These are phyloP conservation scores for Drosophila virilis DNA, from an alignment of 1,140 invertebrate genomes.

Conservation along the genomic window DNA sequence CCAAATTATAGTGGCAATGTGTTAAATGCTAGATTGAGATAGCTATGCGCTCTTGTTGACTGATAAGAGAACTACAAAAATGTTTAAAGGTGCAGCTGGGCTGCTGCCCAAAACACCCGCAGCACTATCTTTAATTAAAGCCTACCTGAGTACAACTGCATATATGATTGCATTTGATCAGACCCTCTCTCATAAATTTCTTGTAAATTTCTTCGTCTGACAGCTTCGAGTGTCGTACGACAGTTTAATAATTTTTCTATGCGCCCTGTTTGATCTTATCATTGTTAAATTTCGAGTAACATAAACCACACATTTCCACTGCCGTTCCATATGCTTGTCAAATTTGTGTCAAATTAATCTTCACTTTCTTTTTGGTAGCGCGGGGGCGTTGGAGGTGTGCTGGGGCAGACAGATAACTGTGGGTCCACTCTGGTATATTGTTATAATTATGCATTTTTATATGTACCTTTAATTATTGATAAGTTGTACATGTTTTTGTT, in stretches of 20 bases:
- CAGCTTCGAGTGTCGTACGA: conserved; percentile 58
- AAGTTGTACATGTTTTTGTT: conserved; percentile 15
- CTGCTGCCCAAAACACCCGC: background rate
- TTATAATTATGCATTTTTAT: conserved; percentile 31
- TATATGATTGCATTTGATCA: conserved; percentile 23
- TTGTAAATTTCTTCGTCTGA: conserved; percentile 41
- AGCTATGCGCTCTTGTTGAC: conserved; percentile 45
- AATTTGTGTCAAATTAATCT: conserved; percentile 69
- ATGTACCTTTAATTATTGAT: conserved; percentile 32
- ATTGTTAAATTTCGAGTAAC: conserved; percentile 9
- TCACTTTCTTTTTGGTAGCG: conserved; percentile 4
- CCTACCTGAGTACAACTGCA: conserved; percentile 1
- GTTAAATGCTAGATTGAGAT: conserved; percentile 48
- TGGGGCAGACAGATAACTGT: conserved; percentile 10
- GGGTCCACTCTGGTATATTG: background rate
- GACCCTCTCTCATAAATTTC: conserved; percentile 40
- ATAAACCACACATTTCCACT: conserved; percentile 10
- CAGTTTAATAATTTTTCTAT: conserved; percentile 64
- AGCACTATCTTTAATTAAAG: conserved; percentile 46
- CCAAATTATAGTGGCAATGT: conserved; percentile 64
- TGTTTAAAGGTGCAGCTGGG: conserved; percentile 23
- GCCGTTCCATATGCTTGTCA: conserved; percentile 55
- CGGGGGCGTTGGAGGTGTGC: no score
- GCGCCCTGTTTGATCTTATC: conserved; percentile 50
- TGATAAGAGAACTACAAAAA: conserved; percentile 52